Conservation (phyloP, 2,888 invertebrate species). For the Phaonia tiefii region DNA sequence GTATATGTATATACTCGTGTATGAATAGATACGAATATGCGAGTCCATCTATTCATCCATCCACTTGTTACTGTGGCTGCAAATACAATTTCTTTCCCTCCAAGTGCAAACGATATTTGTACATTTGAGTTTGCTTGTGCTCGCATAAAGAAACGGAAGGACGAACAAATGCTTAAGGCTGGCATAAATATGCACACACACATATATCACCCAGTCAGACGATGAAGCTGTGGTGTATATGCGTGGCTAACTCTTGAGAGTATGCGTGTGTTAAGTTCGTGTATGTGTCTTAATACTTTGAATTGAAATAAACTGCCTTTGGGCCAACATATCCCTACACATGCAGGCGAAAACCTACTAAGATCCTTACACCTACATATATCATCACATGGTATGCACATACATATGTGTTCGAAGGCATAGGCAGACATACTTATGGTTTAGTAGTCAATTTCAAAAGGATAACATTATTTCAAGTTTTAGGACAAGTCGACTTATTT, state of each 20-base stretch:
- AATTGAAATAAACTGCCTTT: constrained; percentile 62
- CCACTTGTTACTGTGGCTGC: no score
- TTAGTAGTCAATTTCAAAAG: constrained; percentile 52
- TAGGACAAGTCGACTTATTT: constrained; percentile 47
- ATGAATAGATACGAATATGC: no score
- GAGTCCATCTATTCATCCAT: no score
- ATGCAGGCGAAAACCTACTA: constrained; percentile 14
- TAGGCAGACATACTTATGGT: constrained; percentile 29
- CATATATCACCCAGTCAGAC: no score
- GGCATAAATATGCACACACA: not conserved
- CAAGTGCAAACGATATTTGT: constrained; percentile 43
- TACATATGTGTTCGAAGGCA: not conserved
- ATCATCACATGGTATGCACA: not conserved
- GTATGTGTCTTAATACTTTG: constrained; percentile 54
- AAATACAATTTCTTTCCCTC: no score
- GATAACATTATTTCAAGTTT: constrained; percentile 57
- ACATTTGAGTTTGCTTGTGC: constrained; percentile 8
- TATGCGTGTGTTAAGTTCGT: not conserved
- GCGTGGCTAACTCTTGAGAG: not conserved
- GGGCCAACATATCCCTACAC: constrained; percentile 15
- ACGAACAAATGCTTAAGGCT: not conserved
- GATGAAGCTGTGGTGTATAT: not conserved
- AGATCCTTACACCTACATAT: constrained; percentile 6
- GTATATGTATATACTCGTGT: not conserved
- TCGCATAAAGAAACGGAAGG: not conserved